Evolutionary conservation across 2,888 invertebrate species (phyloP).

Genomic region (Pemphredon lugubris): DNA sequence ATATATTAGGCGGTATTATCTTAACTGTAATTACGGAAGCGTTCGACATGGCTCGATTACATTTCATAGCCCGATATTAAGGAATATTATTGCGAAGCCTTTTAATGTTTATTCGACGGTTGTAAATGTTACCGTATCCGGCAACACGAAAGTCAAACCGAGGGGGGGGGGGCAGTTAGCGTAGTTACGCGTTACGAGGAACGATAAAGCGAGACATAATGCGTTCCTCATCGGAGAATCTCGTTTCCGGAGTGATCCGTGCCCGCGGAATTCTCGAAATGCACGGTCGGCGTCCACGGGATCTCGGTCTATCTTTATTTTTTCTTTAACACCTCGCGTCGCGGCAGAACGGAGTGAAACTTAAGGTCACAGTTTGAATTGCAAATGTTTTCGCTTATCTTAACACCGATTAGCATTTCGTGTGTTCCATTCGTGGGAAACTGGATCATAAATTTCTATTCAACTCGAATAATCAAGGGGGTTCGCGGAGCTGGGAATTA

Average conservation of each 20-base stretch:
- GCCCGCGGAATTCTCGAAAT: background rate
- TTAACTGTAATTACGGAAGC: constrained; percentile 8
- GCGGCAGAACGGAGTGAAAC: too few species aligned
- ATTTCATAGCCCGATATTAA: constrained; percentile 18
- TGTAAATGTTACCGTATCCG: constrained; percentile 24
- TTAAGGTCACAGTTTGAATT: too few species aligned
- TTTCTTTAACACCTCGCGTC: too few species aligned
- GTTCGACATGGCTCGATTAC: constrained; percentile 21
- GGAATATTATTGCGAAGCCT: constrained; percentile 30
- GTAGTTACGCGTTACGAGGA: constrained; percentile 43
- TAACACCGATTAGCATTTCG: too few species aligned
- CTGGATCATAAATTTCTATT: too few species aligned
- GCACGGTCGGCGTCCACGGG: background rate
- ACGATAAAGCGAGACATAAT: constrained; percentile 37
- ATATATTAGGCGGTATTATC: background rate
- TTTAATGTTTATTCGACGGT: constrained; percentile 28
- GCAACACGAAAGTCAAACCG: constrained; percentile 42
- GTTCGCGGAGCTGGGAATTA: too few species aligned
- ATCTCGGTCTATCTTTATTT: background rate
- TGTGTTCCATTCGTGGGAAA: too few species aligned
- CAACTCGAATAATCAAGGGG: too few species aligned
- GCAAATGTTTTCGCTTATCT: too few species aligned
- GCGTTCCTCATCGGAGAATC: constrained; percentile 16
- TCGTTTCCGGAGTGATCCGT: background rate
- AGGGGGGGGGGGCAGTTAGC: constrained; percentile 36